phyloP scores from a whole-genome alignment of 1,140 invertebrate species.

The Aphelinus certus region DNA sequence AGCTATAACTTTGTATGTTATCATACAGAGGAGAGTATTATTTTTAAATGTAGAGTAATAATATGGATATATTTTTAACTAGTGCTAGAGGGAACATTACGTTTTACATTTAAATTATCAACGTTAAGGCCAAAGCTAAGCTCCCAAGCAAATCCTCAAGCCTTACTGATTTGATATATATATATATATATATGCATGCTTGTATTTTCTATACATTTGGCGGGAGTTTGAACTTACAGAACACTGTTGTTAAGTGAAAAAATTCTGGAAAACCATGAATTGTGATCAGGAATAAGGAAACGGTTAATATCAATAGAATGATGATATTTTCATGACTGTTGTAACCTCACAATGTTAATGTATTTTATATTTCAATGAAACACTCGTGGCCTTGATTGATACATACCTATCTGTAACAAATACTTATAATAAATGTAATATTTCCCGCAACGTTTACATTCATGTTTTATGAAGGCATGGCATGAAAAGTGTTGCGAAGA shows the following conservation, averaged over 20 bases:
- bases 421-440: constrained; percentile 37
- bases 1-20: not conserved
- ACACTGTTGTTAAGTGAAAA: constrained; percentile 15
- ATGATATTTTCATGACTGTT: constrained; percentile 34
- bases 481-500: constrained; percentile 33
- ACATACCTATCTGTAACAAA: constrained; percentile 44
- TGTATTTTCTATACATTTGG: constrained; percentile 14
- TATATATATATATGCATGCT: not conserved
- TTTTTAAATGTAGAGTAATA: constrained; percentile 10
- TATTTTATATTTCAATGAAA: constrained; percentile 58
- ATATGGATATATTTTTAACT: not conserved
- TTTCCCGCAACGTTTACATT: constrained; percentile 12
- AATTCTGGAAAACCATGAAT: not conserved
- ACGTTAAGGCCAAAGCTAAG: not conserved
- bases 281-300: not conserved
- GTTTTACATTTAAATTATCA: constrained; percentile 14
- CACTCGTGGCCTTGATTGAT: constrained; percentile 60
- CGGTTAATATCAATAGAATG: not conserved
- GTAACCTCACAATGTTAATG: constrained; percentile 49
- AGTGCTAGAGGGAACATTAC: not conserved
- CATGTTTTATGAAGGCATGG: constrained; percentile 8
- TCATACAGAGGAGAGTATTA: not conserved
- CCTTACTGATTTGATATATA: not conserved
- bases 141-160: constrained; percentile 12
- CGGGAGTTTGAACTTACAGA: constrained; percentile 18